phyloP scores from a whole-genome alignment of 2,888 invertebrate species.

The Troides helena region DNA sequence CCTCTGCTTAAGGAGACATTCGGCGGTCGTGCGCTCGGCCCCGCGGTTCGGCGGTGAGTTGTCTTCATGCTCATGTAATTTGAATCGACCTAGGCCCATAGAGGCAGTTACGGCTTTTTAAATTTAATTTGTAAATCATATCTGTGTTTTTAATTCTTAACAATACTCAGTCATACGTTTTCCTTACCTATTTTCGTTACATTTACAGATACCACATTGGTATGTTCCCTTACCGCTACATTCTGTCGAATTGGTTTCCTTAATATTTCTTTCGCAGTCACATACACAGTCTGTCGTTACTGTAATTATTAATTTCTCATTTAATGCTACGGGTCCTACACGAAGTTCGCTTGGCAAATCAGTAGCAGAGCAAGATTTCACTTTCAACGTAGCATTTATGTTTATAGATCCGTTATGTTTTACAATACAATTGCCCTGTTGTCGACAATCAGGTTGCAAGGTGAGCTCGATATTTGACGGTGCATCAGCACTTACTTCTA shows the following conservation, averaged over 20 bases:
- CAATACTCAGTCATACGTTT: background rate
- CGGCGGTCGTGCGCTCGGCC: no score
- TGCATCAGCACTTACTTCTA: constrained; percentile 37
- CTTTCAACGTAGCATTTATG: constrained; percentile 45
- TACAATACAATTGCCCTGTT: constrained; percentile 42
- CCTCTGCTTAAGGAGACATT: no score
- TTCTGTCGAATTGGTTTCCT: constrained; percentile 50
- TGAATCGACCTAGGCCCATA: no score
- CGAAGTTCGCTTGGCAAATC: constrained; percentile 31
- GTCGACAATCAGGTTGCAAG: constrained; percentile 46
- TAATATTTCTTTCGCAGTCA: constrained; percentile 81
- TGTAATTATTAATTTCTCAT: constrained; percentile 83
- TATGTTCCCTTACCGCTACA: constrained; percentile 72
- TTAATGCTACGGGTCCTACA: constrained; percentile 81
- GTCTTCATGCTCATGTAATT: no score
- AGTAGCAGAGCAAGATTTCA: constrained; percentile 43
- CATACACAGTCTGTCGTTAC: constrained; percentile 88
- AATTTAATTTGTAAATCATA: background rate
- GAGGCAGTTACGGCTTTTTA: no score
- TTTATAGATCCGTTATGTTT: constrained; percentile 39
- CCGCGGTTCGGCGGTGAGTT: no score
- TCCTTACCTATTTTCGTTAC: constrained; percentile 60
- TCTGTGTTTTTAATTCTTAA: background rate
- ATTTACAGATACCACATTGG: constrained; percentile 84
- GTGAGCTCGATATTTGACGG: constrained; percentile 43